Conservation (phyloP, 2,888 invertebrate genomes). For the Nasonovia ribisnigri region DNA sequence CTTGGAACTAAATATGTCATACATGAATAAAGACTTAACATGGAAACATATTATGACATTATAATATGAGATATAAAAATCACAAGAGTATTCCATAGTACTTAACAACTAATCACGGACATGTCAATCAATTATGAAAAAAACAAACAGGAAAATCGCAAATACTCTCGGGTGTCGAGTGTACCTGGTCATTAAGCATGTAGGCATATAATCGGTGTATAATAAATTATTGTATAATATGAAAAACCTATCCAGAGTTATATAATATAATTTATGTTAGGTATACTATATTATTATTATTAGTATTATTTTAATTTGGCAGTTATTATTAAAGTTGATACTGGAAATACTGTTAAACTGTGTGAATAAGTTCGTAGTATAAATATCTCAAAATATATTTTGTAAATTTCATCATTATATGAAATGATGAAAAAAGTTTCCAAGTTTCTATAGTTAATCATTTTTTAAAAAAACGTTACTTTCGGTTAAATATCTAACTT, state of each 20-base stretch:
- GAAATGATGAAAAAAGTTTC: neutral
- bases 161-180: neutral
- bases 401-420: neutral
- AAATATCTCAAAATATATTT: neutral
- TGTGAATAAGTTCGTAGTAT: neutral
- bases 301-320: neutral
- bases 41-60: neutral
- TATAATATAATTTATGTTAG: neutral
- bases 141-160: neutral
- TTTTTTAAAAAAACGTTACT: neutral
- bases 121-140: neutral
- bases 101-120: neutral
- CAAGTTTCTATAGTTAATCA: neutral
- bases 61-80: neutral
- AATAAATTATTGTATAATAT: neutral
- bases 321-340: neutral
- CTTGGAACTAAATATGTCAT: neutral
- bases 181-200: neutral
- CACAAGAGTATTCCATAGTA: neutral
- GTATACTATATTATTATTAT: neutral
- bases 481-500: neutral
- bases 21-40: neutral
- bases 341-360: neutral
- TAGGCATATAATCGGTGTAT: neutral
- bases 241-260: neutral